Evolutionary conservation across 2,113 vertebrate species (phyloP).

Genomic region (Cottus gobio): DNA sequence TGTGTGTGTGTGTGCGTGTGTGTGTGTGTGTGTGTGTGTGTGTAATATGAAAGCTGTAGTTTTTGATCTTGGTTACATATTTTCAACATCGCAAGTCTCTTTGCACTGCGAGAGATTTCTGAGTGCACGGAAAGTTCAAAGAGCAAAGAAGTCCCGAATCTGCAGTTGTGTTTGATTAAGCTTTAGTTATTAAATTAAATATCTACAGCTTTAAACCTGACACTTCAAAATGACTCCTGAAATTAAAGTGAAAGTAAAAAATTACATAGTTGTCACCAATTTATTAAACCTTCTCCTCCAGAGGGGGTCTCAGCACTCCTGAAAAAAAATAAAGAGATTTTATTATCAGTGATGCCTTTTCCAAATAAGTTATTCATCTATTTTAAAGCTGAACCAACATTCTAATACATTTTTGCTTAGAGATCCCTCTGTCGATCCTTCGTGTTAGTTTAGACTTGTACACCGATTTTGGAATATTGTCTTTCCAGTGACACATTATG

Average conservation of each 20-base stretch:
- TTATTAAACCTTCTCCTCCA: background rate
- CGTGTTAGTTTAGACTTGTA: background rate
- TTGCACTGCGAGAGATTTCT: background rate
- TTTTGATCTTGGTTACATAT: slow-evolving; percentile 15
- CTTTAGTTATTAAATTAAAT: background rate
- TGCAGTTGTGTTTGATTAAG: background rate
- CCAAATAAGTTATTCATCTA: background rate
- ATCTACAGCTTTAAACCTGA: background rate
- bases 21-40: background rate
- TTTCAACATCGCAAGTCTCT: background rate
- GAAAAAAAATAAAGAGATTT: background rate
- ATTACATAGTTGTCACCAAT: background rate
- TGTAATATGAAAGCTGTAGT: background rate
- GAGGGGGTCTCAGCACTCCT: background rate
- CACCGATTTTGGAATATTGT: background rate
- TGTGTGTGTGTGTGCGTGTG: background rate
- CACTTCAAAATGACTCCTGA: background rate
- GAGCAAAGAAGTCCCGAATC: background rate
- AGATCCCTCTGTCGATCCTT: background rate
- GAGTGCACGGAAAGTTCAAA: background rate
- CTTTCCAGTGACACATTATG: no score
- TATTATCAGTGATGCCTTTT: background rate
- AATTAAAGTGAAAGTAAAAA: background rate
- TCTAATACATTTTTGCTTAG: background rate
- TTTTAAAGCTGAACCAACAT: background rate